Percentiles rank a stretch among this genome's conserved stretches.
Evolutionary conservation across 2,888 invertebrate species (phyloP).

Genomic region (Lasioglossum calceatum): DNA sequence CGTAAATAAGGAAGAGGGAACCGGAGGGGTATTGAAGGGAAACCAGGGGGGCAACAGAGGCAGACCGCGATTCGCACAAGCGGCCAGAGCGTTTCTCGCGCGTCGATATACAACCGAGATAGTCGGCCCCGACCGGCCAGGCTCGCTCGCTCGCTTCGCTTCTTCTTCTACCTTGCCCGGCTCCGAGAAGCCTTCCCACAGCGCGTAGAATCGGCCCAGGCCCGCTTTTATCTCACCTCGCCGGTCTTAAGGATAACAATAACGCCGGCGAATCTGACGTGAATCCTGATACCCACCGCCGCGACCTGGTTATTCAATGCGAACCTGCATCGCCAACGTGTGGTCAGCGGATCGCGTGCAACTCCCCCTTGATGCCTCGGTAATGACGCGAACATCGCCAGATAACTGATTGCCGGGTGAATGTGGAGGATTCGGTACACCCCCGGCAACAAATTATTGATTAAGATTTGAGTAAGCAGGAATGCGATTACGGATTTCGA

Average conservation of each 20-base stretch:
- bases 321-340: neutral
- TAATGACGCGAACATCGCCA: neutral
- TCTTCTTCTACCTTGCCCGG: neutral
- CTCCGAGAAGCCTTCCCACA: slow-evolving; percentile 43
- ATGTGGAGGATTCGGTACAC: neutral
- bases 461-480: neutral
- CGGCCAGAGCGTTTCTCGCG: slow-evolving; percentile 48
- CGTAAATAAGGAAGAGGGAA: slow-evolving; percentile 60
- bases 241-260: slow-evolving; percentile 36
- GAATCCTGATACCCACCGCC: slow-evolving; percentile 20
- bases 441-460: neutral
- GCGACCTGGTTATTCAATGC: slow-evolving; percentile 25
- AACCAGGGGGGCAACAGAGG: neutral
- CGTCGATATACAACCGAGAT: slow-evolving; percentile 61
- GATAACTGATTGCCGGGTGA: neutral
- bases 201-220: slow-evolving; percentile 11
- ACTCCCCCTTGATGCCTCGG: neutral
- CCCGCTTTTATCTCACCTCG: slow-evolving; percentile 4
- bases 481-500: neutral
- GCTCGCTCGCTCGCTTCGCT: neutral
- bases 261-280: slow-evolving; percentile 28
- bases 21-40: neutral
- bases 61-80: slow-evolving; percentile 43
- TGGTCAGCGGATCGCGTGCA: neutral
- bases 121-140: slow-evolving; percentile 33